These are phyloP conservation scores for Simalia tracyae DNA, from an alignment of 2,797 vertebrate genomes.

Conservation along the genomic window DNA sequence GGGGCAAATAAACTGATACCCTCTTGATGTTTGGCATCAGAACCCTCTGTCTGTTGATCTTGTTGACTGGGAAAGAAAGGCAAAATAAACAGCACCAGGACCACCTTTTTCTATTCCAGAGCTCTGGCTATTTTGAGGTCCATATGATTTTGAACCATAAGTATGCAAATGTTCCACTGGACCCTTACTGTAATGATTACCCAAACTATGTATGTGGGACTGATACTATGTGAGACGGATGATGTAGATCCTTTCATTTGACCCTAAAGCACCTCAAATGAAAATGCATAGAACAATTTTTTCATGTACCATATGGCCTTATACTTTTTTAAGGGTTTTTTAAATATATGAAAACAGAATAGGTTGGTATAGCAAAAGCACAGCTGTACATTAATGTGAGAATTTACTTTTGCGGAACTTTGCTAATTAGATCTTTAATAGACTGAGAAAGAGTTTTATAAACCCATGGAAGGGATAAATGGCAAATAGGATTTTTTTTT, in stretches of 20 bases:
- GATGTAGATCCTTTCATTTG: neutral
- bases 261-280: neutral
- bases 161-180: neutral
- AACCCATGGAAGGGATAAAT: conserved; percentile 24
- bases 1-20: neutral
- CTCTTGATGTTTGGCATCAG: no score
- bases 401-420: conserved; percentile 17
- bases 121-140: neutral
- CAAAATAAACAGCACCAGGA: no score
- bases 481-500: conserved; percentile 3
- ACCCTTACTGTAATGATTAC: neutral
- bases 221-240: neutral
- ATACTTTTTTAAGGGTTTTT: neutral
- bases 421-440: conserved; percentile 32
- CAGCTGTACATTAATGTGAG: conserved; percentile 26
- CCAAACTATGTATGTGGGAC: neutral
- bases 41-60: no score
- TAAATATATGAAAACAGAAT: neutral
- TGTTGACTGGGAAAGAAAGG: no score
- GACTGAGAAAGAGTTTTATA: conserved; percentile 36
- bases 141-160: neutral
- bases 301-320: conserved; percentile 29
- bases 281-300: conserved; percentile 39
- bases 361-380: conserved; percentile 5
- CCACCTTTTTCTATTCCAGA: neutral